phyloP scores from a whole-genome alignment of 2,888 invertebrate species.

The Nemotelus pantherinus region DNA sequence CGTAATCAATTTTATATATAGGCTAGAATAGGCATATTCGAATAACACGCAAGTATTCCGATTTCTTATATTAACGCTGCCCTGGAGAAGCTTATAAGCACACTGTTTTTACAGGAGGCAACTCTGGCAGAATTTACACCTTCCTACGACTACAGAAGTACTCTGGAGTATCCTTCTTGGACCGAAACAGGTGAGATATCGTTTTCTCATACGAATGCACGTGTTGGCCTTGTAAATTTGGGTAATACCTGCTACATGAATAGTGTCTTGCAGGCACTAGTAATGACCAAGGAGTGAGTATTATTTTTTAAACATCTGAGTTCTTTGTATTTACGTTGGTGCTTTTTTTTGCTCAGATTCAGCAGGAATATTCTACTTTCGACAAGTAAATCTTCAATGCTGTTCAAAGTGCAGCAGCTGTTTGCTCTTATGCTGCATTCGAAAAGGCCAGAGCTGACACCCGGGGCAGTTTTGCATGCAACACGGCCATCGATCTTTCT shows the following conservation, averaged over 20 bases:
- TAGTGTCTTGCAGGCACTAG: constrained; percentile 84
- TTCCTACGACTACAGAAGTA: constrained; percentile 64
- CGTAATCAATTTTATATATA: not conserved
- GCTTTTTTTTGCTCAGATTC: constrained; percentile 66
- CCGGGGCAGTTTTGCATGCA: constrained; percentile 75
- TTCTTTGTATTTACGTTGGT: not conserved
- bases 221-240: constrained; percentile 80
- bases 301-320: not conserved
- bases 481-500: constrained; percentile 82
- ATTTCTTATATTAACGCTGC: not conserved
- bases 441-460: constrained; percentile 73
- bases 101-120: constrained; percentile 57
- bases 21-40: not conserved
- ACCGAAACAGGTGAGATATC: constrained; percentile 55
- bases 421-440: constrained; percentile 80
- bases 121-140: constrained; percentile 65
- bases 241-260: constrained; percentile 93
- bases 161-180: constrained; percentile 62
- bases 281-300: constrained; percentile 79
- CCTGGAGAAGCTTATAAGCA: not conserved
- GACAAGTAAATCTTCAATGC: constrained; percentile 68
- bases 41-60: not conserved
- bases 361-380: constrained; percentile 73
- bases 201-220: constrained; percentile 56
- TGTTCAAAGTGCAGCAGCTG: constrained; percentile 76